phyloP scores from a whole-genome alignment of 35 echinoderm and acorn worm species.

The Ptychodera flava region DNA sequence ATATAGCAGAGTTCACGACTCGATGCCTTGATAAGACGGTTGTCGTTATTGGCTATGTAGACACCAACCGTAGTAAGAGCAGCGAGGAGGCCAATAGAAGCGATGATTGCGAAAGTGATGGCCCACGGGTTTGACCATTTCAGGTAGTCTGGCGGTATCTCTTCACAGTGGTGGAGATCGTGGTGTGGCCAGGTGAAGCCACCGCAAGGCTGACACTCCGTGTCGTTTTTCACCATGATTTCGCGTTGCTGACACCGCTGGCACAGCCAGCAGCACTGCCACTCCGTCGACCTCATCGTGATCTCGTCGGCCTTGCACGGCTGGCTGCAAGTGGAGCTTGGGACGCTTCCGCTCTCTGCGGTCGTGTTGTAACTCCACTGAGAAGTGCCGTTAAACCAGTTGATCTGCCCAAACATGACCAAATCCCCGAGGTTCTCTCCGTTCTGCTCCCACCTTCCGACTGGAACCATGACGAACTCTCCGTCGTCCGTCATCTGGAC shows the following conservation, averaged over 20 bases:
- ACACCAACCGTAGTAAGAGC: slow-evolving; percentile 13
- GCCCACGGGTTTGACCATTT: slow-evolving; percentile 17
- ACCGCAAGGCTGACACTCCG: slow-evolving; percentile 33
- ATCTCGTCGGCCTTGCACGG: slow-evolving; percentile 51
- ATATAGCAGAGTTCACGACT: slow-evolving; percentile 33
- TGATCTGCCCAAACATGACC: slow-evolving; percentile 18
- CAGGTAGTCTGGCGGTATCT: slow-evolving; percentile 25
- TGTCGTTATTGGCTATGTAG: slow-evolving; percentile 29
- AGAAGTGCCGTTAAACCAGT: slow-evolving; percentile 52
- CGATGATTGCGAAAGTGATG: slow-evolving; percentile 23
- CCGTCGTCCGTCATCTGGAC: slow-evolving; percentile 44
- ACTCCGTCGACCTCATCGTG: slow-evolving; percentile 42
- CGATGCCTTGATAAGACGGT: slow-evolving; percentile 27
- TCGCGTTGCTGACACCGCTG: slow-evolving; percentile 9
- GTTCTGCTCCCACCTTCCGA: slow-evolving; percentile 41
- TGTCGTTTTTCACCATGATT: slow-evolving; percentile 30
- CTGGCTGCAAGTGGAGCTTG: slow-evolving; percentile 69
- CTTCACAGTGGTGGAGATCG: slow-evolving; percentile 27
- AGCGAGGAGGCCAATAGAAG: slow-evolving; percentile 17
- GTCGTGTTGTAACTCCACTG: slow-evolving; percentile 19
- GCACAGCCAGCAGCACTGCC: background rate
- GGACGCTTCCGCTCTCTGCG: slow-evolving; percentile 13
- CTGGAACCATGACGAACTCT: slow-evolving; percentile 36
- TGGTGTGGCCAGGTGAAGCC: slow-evolving; percentile 38
- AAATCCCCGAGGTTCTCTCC: slow-evolving; percentile 10